These are phyloP conservation scores for Acrobasis repandana DNA, from an alignment of 2,888 invertebrate species.

Conservation along the genomic window DNA sequence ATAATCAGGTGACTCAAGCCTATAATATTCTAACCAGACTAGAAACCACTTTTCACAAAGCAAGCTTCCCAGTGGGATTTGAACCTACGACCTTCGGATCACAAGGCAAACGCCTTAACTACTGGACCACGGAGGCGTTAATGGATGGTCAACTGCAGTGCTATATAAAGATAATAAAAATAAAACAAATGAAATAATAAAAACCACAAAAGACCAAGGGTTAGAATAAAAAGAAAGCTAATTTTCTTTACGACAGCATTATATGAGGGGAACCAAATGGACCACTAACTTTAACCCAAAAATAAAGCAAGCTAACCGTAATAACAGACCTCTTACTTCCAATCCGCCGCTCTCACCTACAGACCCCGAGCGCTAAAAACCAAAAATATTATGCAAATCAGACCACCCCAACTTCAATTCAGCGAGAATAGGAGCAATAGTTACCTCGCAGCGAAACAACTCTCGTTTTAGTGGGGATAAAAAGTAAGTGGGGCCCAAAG, in stretches of 20 bases:
- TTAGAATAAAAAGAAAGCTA: not conserved
- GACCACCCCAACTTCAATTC: conserved; percentile 46
- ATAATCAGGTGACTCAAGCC: too few relatives aligned
- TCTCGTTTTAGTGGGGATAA: conserved; percentile 75
- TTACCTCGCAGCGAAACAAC: conserved; percentile 58
- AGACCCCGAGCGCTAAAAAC: conserved; percentile 22
- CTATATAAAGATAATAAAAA: too few relatives aligned
- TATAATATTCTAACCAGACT: too few relatives aligned
- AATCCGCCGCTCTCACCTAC: conserved; percentile 23
- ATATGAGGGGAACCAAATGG: not conserved
- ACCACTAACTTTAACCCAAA: conserved; percentile 5
- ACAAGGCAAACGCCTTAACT: too few relatives aligned
- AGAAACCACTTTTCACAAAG: too few relatives aligned
- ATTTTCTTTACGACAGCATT: conserved; percentile 1
- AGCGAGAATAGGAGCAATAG: conserved; percentile 69
- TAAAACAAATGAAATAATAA: not conserved
- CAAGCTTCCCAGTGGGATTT: too few relatives aligned
- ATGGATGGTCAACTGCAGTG: too few relatives aligned
- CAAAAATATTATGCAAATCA: conserved; percentile 45
- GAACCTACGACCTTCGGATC: too few relatives aligned
- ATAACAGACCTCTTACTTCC: conserved; percentile 31
- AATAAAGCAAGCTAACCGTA: conserved; percentile 19
- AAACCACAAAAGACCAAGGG: not conserved
- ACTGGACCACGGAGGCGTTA: too few relatives aligned
- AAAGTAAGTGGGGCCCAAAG: conserved; percentile 68